Percentiles rank a stretch among this genome's conserved stretches.
Conservation (phyloP, 1,140 invertebrate species). For the Temnothorax longispinosus region DNA sequence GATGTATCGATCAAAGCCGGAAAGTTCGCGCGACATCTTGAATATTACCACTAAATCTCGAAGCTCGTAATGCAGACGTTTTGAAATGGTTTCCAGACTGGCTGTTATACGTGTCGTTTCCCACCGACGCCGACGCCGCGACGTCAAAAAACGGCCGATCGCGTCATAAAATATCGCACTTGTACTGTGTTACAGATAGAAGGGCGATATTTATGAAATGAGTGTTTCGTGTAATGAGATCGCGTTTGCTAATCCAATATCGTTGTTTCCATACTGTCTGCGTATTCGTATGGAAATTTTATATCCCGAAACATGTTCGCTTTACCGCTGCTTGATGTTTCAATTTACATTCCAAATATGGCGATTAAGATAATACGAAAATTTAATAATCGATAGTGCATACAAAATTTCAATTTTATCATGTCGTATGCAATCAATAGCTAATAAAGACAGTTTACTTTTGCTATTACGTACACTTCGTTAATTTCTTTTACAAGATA, state of each 20-base stretch:
- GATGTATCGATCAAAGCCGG: conserved; percentile 20
- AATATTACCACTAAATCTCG: conserved; percentile 56
- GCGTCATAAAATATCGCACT: conserved; percentile 18
- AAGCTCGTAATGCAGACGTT: conserved; percentile 43
- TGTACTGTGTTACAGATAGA: neutral
- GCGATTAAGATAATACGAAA: conserved; percentile 41
- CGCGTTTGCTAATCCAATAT: conserved; percentile 48
- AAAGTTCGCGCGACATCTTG: conserved; percentile 34
- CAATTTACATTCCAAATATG: conserved; percentile 39
- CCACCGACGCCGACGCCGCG: neutral
- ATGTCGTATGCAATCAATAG: neutral
- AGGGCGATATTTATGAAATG: conserved; percentile 54
- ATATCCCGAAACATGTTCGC: conserved; percentile 21
- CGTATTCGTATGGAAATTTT: conserved; percentile 46
- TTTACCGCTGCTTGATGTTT: conserved; percentile 38
- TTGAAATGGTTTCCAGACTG: conserved; percentile 33
- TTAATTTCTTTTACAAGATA: neutral
- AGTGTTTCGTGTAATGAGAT: conserved; percentile 47
- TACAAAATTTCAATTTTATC: conserved; percentile 11
- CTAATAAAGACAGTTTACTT: neutral
- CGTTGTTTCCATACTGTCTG: conserved; percentile 24
- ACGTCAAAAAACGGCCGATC: conserved; percentile 30
- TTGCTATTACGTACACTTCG: neutral
- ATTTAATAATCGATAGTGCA: neutral
- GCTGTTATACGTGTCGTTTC: conserved; percentile 17